A percentile compares a stretch with the other conserved stretches of the same genome.
phyloP scores from a whole-genome alignment of 2,113 vertebrate genomes.

The Meles meles region DNA sequence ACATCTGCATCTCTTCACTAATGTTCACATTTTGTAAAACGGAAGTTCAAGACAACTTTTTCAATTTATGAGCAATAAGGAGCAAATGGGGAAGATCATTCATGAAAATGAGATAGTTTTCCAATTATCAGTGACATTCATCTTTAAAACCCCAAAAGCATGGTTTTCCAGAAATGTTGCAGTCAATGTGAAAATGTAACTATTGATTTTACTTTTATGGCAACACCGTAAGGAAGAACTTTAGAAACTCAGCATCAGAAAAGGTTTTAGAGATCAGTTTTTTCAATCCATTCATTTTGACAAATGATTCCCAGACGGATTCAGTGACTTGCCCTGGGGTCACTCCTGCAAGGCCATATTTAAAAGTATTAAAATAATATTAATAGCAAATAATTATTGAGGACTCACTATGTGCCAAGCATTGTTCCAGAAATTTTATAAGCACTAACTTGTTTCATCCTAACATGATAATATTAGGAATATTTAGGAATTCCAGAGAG shows the following conservation, averaged over 20 bases:
- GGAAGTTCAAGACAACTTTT: constrained; percentile 72
- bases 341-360: neutral
- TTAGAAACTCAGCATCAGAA: neutral
- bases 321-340: neutral
- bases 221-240: constrained; percentile 18
- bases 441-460: neutral
- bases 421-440: neutral
- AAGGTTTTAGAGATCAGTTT: neutral
- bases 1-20: constrained; percentile 51
- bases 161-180: constrained; percentile 60
- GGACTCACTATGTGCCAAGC: neutral
- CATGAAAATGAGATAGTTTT: constrained; percentile 79
- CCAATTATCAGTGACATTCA: constrained; percentile 71
- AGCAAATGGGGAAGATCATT: constrained; percentile 77
- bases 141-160: constrained; percentile 63
- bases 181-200: constrained; percentile 58
- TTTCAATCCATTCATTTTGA: neutral
- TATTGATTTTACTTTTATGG: constrained; percentile 74
- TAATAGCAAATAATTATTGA: neutral
- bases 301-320: neutral
- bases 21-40: constrained; percentile 64
- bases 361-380: neutral
- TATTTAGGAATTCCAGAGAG: neutral
- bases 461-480: neutral
- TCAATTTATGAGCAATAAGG: constrained; percentile 77